These are phyloP conservation scores for Pinctada fucata DNA, from an alignment of 2,888 invertebrate species.

Conservation along the genomic window DNA sequence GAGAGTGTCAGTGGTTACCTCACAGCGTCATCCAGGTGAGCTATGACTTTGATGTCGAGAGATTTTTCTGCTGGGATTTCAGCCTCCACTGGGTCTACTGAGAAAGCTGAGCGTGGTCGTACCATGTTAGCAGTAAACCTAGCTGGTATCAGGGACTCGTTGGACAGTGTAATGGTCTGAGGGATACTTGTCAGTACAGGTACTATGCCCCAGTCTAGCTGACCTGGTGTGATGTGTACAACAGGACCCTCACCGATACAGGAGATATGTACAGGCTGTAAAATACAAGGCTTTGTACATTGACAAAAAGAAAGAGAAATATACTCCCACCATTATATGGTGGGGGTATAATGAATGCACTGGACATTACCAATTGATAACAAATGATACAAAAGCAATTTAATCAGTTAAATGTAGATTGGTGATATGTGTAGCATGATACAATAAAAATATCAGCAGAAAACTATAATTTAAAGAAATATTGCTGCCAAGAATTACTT, in stretches of 20 bases:
- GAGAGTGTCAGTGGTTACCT: constrained; percentile 52
- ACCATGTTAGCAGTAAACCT: constrained; percentile 80
- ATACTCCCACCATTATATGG: too few relatives aligned
- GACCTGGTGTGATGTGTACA: constrained; percentile 81
- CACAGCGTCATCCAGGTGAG: constrained; percentile 74
- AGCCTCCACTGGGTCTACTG: constrained; percentile 71
- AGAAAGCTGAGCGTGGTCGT: constrained; percentile 73
- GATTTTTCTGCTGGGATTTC: constrained; percentile 73
- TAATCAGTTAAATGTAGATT: background rate
- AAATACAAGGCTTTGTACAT: too few relatives aligned
- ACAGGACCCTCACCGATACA: constrained; percentile 82
- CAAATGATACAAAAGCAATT: background rate
- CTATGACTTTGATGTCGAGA: constrained; percentile 71
- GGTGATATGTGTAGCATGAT: background rate
- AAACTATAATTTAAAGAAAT: too few relatives aligned
- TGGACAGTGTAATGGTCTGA: constrained; percentile 81
- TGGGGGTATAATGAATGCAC: background rate
- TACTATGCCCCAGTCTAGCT: constrained; percentile 83
- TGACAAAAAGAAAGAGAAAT: too few relatives aligned
- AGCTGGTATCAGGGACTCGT: constrained; percentile 85
- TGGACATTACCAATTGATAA: background rate
- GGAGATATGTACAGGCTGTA: constrained; percentile 70
- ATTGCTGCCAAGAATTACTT: too few relatives aligned
- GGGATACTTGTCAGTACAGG: constrained; percentile 80
- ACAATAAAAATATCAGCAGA: too few relatives aligned